Evolutionary conservation across 1,140 invertebrate species (phyloP), one percentile per base, ranked within the genome.

Genomic region (Drosophila parvula): DNA sequence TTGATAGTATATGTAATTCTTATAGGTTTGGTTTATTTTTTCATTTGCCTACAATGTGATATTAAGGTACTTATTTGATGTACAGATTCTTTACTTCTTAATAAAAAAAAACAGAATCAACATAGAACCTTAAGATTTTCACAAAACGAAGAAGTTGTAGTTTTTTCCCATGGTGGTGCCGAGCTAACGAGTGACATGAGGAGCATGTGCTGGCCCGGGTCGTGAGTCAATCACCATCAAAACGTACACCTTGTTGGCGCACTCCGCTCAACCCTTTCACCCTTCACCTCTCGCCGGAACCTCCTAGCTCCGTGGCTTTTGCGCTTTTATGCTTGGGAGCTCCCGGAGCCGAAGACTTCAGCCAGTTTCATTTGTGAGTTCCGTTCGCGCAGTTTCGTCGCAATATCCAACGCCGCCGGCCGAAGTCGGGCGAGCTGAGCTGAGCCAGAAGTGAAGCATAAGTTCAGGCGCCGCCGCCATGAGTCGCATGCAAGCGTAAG

Each of bases 401-500:
- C 56, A 78, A 41, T 65, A 45, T 40, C 34, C n/a, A 28, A 38
- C 55, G 28, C 28, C 41, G 53, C 28, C 30, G 38, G 34, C 22
- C 22, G 22, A 22, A 22, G 22, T 22, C 22, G 22, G 22, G 22
- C 22, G 22, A 22, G 22, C 22, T 22, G 1, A 22, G 22, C 48
- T 9, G 41, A 36, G 27, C 32, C 45, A 28, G 22, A 40, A 59
- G 36, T 56, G 70, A 71, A 88, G 79, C 83, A 88, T 86, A 86
- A 51, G 64, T 67, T 51, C 1, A 67, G 79, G 79, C 76, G 79
- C 67, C 79, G 41, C 62, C 10, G 58, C 41, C 56, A 90, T 90
- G 86, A 90, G 80, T 73, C 86, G 86, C 79, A 90, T 90, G 82
- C 86, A 90, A 83, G 79, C 79, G 86, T 90, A 81, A 90, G 86